phyloP scores from a whole-genome alignment of 2,113 vertebrate genomes.

The Columba janthina region DNA sequence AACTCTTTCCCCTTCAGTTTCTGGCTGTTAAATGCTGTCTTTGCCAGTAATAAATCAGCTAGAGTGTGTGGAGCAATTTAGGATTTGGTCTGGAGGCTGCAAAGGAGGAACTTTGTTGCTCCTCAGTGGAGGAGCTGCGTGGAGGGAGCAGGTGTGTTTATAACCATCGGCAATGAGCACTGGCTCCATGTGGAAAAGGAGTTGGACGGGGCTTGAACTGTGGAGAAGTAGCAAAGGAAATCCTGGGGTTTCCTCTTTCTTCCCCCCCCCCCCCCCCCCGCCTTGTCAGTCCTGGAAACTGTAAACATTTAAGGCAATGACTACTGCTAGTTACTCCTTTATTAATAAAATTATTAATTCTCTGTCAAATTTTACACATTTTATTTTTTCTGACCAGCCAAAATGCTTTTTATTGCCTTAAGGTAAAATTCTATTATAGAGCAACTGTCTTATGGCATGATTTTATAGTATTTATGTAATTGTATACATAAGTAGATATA shows the following conservation, averaged over 20 bases:
- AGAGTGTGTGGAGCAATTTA: slow-evolving; percentile 36
- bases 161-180: slow-evolving; percentile 46
- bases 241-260: not conserved
- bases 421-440: not conserved
- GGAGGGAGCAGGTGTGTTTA: slow-evolving; percentile 70
- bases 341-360: not conserved
- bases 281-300: not conserved
- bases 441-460: not conserved
- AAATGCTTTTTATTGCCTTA: not conserved
- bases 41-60: slow-evolving; percentile 57
- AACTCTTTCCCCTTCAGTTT: not conserved
- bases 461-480: not conserved
- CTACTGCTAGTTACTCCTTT: not conserved
- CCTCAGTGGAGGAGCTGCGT: slow-evolving; percentile 35
- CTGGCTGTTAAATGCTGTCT: slow-evolving; percentile 25
- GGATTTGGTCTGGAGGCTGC: slow-evolving; percentile 60
- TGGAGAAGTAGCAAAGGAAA: slow-evolving; percentile 53
- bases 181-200: slow-evolving; percentile 40
- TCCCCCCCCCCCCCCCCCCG: too few species aligned
- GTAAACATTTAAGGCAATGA: not conserved
- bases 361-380: not conserved
- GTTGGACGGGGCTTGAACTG: not conserved
- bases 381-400: not conserved
- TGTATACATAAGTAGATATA: not conserved
- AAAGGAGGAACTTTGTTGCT: slow-evolving; percentile 49